Evolutionary conservation across 2,113 vertebrate genomes (phyloP).

Genomic region (Nerophis ophidion): DNA sequence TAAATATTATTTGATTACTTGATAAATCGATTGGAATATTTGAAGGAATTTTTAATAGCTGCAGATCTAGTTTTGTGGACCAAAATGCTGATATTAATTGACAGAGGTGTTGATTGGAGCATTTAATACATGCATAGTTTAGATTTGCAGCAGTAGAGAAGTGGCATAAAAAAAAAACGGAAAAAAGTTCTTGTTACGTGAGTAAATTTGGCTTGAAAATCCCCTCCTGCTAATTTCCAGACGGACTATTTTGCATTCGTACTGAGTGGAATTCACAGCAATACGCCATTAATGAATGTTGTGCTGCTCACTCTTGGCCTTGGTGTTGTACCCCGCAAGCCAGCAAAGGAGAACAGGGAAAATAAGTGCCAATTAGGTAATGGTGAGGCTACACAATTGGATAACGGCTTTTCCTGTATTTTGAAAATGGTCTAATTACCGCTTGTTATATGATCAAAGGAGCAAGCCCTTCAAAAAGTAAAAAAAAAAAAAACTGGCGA

Average conservation of each 20-base stretch:
- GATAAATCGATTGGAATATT: too few species aligned
- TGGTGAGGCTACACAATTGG: conserved; percentile 34
- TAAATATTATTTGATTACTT: too few species aligned
- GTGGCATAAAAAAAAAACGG: neutral
- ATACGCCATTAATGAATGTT: conserved; percentile 15
- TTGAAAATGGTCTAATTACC: conserved; percentile 39
- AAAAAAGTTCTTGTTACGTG: conserved; percentile 5
- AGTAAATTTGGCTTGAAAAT: conserved; percentile 8
- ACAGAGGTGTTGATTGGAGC: too few species aligned
- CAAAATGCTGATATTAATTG: too few species aligned
- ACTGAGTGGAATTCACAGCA: conserved; percentile 21
- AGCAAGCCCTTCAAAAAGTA: conserved; percentile 32
- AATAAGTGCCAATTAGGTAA: conserved; percentile 43
- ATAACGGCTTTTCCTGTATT: conserved; percentile 29
- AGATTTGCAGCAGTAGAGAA: too few species aligned
- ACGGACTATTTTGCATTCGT: neutral
- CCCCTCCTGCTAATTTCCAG: neutral
- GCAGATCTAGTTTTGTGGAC: too few species aligned
- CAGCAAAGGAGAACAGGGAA: conserved; percentile 12
- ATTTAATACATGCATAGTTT: too few species aligned
- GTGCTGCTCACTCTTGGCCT: neutral
- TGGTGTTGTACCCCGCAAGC: conserved; percentile 12
- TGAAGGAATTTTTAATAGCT: too few species aligned
- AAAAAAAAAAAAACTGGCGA: conserved; percentile 12
- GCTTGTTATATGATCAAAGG: conserved; percentile 47